These are phyloP conservation scores for Celastrina argiolus DNA, from an alignment of 2,888 invertebrate species.

Conservation along the genomic window DNA sequence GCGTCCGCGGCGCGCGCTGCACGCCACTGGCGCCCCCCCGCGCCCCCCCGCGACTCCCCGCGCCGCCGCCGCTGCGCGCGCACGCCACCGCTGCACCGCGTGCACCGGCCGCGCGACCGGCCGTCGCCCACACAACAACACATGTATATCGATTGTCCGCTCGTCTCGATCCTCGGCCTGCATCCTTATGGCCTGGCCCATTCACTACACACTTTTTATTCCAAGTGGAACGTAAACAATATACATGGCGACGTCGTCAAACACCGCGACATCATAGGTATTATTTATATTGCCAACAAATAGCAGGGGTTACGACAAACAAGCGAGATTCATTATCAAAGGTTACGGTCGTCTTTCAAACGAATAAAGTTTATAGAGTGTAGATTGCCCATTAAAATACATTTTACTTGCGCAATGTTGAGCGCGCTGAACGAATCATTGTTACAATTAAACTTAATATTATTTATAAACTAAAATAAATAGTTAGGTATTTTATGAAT, in stretches of 20 bases:
- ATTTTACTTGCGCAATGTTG: too few relatives aligned
- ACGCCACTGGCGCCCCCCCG: constrained; percentile 73
- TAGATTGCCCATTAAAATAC: not conserved
- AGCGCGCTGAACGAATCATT: too few relatives aligned
- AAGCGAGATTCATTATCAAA: not conserved
- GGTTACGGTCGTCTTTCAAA: not conserved
- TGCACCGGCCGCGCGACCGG: constrained; percentile 48
- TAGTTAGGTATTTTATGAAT: too few relatives aligned
- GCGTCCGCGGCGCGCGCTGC: constrained; percentile 76
- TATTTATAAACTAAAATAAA: too few relatives aligned
- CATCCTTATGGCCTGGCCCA: constrained; percentile 2
- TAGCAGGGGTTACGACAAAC: not conserved
- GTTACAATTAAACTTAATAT: too few relatives aligned
- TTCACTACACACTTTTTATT: constrained; percentile 6
- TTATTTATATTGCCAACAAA: too few relatives aligned
- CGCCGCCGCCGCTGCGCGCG: constrained; percentile 31
- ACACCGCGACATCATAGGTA: too few relatives aligned
- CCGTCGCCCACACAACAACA: constrained; percentile 50
- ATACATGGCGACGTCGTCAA: not conserved
- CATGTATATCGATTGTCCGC: constrained; percentile 49
- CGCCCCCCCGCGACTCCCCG: constrained; percentile 44
- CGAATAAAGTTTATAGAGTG: not conserved
- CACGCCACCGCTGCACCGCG: constrained; percentile 46
- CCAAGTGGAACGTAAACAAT: constrained; percentile 5
- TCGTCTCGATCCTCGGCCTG: constrained; percentile 32